A percentile compares a stretch with the other conserved stretches of the same genome.
These are phyloP conservation scores for Agonopterix heracliana DNA, from an alignment of 2,888 invertebrate species.

Conservation along the genomic window DNA sequence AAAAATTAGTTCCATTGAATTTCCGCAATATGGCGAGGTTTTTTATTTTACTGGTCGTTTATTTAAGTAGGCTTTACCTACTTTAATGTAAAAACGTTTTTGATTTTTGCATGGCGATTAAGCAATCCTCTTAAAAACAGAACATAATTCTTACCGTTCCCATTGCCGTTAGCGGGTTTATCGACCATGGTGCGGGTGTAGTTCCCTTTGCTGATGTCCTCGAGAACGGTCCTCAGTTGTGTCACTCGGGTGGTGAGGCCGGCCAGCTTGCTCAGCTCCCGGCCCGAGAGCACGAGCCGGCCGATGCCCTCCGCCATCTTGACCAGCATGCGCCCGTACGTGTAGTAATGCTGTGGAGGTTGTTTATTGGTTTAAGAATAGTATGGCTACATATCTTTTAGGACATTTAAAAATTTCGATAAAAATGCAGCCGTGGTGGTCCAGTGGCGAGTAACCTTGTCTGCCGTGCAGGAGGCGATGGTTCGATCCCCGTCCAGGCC, in stretches of 20 bases:
- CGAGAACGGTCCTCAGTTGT: conserved; percentile 88
- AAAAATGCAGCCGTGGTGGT: no score
- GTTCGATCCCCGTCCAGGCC: no score
- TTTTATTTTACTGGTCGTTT: no score
- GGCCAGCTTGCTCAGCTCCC: conserved; percentile 94
- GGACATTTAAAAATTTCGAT: not conserved
- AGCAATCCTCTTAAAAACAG: no score
- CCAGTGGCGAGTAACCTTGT: no score
- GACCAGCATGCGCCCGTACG: conserved; percentile 96
- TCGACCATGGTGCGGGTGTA: conserved; percentile 78
- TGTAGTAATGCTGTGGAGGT: conserved; percentile 88
- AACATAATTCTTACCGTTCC: conserved; percentile 16
- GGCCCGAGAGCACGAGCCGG: conserved; percentile 93
- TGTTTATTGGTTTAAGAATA: no score
- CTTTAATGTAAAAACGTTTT: no score
- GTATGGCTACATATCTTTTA: not conserved
- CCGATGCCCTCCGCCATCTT: conserved; percentile 99
- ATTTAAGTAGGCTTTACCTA: no score
- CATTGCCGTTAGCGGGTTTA: conserved; percentile 31
- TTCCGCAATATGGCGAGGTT: no score
- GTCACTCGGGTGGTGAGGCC: conserved; percentile 96
- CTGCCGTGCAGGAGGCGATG: no score
- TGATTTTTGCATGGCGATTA: no score
- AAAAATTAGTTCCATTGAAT: no score
- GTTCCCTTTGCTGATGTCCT: conserved; percentile 87